phyloP scores from a whole-genome alignment of 1,140 invertebrate genomes.

The Neotoxoptera formosana region DNA sequence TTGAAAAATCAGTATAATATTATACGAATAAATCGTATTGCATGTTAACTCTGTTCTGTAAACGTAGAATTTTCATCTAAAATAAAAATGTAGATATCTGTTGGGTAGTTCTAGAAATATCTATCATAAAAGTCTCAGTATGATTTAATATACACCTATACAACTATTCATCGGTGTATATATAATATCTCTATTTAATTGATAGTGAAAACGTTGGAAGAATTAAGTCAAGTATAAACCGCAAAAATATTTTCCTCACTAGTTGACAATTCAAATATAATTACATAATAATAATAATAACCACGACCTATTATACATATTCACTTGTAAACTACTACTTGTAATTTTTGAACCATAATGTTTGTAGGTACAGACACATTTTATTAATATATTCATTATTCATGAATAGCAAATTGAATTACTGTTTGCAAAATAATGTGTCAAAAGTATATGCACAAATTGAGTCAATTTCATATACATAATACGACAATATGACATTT shows the following conservation, averaged over 20 bases:
- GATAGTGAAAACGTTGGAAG: background rate
- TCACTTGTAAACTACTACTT: background rate
- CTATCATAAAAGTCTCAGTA: background rate
- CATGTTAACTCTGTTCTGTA: background rate
- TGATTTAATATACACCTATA: constrained; percentile 3
- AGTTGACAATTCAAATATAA: constrained; percentile 1
- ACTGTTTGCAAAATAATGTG: background rate
- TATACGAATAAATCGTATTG: background rate
- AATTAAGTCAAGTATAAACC: background rate
- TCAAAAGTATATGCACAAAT: background rate
- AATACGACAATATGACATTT: background rate
- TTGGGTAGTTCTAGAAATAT: background rate
- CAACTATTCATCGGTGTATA: background rate
- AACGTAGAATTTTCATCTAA: background rate
- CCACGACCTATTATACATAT: background rate
- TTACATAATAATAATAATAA: background rate
- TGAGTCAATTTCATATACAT: background rate
- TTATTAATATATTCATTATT: constrained; percentile 1
- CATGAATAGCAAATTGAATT: background rate
- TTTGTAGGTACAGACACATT: background rate
- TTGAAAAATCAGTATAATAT: background rate
- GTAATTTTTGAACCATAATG: background rate
- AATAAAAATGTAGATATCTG: background rate
- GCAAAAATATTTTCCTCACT: background rate
- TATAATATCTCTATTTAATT: background rate